Conservation (phyloP, 1,140 invertebrate species). For the Lerema accius region DNA sequence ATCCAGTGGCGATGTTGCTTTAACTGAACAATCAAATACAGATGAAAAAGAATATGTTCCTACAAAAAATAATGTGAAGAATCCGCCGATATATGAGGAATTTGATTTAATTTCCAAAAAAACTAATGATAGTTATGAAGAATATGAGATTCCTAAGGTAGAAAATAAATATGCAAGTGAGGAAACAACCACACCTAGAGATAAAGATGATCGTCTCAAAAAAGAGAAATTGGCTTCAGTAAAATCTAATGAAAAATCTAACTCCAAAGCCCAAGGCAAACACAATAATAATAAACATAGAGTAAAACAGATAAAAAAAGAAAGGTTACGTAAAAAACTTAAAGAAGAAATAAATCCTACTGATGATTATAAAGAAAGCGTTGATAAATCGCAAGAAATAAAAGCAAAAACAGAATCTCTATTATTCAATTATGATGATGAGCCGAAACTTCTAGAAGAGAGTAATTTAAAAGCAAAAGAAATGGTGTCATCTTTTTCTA, state of each 20-base stretch:
- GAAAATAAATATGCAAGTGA: slow-evolving; percentile 40
- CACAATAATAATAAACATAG: slow-evolving; percentile 14
- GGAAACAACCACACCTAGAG: slow-evolving; percentile 23
- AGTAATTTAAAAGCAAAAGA: no score
- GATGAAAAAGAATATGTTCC: background rate
- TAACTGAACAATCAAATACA: no score
- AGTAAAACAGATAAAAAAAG: background rate
- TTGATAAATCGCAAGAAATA: slow-evolving; percentile 32
- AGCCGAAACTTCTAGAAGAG: no score
- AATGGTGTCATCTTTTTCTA: no score
- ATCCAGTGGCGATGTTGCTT: no score
- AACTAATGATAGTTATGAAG: slow-evolving; percentile 64
- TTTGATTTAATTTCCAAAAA: slow-evolving; percentile 28
- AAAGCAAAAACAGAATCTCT: slow-evolving; percentile 49
- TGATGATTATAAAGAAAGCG: background rate
- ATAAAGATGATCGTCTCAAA: background rate
- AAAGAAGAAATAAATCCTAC: slow-evolving; percentile 22
- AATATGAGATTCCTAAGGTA: slow-evolving; percentile 54
- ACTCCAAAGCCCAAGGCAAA: no score
- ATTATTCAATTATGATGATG: slow-evolving; percentile 29
- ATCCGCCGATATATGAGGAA: slow-evolving; percentile 14
- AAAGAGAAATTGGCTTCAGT: no score
- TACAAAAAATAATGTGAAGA: background rate
- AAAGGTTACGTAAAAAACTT: slow-evolving; percentile 9
- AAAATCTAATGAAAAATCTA: no score